Percentiles rank a stretch among this genome's conserved stretches.
These are phyloP conservation scores for Coptodon rendalli DNA, from an alignment of 2,113 vertebrate genomes.

Conservation along the genomic window DNA sequence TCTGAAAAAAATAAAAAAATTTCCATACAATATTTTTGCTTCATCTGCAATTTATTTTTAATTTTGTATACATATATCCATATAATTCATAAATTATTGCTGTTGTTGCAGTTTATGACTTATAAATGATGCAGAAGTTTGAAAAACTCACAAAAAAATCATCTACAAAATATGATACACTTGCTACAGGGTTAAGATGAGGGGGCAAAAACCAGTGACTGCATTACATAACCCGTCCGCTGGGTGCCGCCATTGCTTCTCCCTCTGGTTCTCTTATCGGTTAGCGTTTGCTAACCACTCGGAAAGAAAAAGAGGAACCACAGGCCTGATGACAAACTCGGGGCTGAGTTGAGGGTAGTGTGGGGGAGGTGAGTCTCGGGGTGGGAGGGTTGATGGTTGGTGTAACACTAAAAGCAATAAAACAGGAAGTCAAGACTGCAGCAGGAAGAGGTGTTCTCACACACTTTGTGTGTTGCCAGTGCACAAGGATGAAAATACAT, in stretches of 20 bases:
- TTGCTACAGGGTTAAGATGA: background rate
- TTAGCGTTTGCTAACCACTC: background rate
- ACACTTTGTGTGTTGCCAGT: background rate
- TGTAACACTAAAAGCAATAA: constrained; percentile 44
- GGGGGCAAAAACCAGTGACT: background rate
- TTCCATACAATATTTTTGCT: background rate
- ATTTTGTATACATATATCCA: background rate
- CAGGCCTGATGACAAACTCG: background rate
- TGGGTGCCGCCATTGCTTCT: background rate
- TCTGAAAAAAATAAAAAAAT: background rate
- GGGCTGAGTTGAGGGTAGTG: background rate
- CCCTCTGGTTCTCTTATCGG: background rate
- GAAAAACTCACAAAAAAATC: background rate
- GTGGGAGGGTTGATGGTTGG: background rate
- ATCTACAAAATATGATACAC: background rate
- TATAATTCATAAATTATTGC: background rate
- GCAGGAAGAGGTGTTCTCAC: constrained; percentile 32
- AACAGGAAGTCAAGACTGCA: constrained; percentile 53
- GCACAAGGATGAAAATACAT: background rate
- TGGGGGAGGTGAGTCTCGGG: background rate
- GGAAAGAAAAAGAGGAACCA: background rate
- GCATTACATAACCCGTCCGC: background rate
- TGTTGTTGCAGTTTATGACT: background rate
- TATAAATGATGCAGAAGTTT: background rate
- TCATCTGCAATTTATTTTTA: background rate